These are phyloP conservation scores for Sander lucioperca DNA, from an alignment of 2,113 vertebrate genomes.

Conservation along the genomic window DNA sequence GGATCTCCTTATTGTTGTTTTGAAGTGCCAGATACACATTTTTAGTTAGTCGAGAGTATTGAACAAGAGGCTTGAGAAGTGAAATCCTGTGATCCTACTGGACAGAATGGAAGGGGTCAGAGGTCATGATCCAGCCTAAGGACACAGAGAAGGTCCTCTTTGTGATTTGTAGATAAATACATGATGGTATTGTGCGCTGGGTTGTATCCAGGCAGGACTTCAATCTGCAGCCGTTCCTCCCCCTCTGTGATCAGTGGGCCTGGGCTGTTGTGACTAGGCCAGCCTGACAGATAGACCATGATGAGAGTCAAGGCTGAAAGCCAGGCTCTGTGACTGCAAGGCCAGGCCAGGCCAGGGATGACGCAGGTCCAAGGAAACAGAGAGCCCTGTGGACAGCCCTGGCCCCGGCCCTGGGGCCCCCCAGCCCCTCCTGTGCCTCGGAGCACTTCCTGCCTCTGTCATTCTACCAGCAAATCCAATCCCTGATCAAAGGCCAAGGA, in stretches of 20 bases:
- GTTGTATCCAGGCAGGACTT: slow-evolving; percentile 60
- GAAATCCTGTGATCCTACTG: slow-evolving; percentile 43
- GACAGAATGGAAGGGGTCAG: slow-evolving; percentile 38
- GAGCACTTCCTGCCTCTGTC: slow-evolving; percentile 82
- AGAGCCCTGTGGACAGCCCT: slow-evolving; percentile 69
- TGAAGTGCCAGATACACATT: slow-evolving; percentile 8
- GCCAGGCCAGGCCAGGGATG: slow-evolving; percentile 68
- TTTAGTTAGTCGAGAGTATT: slow-evolving; percentile 4
- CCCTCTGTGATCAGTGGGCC: slow-evolving; percentile 45
- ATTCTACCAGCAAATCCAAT: slow-evolving; percentile 80
- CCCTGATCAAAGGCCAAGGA: slow-evolving; percentile 81
- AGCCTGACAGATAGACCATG: slow-evolving; percentile 68
- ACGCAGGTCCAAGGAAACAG: slow-evolving; percentile 73
- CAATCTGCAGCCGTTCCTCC: slow-evolving; percentile 31
- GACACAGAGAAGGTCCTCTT: slow-evolving; percentile 58
- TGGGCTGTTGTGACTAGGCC: slow-evolving; percentile 63
- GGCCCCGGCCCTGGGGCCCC: slow-evolving; percentile 46
- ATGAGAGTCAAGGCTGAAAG: slow-evolving; percentile 76
- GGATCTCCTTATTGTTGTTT: slow-evolving; percentile 6
- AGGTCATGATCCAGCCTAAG: slow-evolving; percentile 54
- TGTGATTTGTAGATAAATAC: slow-evolving; percentile 65
- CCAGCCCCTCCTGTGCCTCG: slow-evolving; percentile 59
- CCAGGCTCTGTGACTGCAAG: slow-evolving; percentile 71
- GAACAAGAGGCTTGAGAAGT: neutral
- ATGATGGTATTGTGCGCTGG: slow-evolving; percentile 60